Base-by-base conservation (phyloP, 2,888 invertebrate species). In the Acleris laterana region DNA sequence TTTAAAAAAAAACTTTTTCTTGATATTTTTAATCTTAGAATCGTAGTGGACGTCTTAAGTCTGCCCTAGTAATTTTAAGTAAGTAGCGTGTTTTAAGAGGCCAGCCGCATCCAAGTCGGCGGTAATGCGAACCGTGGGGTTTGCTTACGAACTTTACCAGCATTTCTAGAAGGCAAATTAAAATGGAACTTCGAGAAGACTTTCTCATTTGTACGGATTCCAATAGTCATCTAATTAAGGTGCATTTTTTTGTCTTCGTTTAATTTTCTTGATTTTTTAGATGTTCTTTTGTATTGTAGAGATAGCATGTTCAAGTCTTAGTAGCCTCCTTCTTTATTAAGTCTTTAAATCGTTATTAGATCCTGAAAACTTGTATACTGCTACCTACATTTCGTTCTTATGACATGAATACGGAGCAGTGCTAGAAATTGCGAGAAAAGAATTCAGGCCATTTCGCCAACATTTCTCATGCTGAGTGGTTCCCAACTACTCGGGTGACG, bases 381-480 rank as follows among this genome's bases (percentile, higher is more conserved):
- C 38, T 38, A 13, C 13, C 11, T 38, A 13, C 38, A 38, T 38
- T 38, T 38, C 13, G 38, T 38, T 13, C 25, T 13, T 13, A 13
- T 38, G 38, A 38, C 13, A 38, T 38, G 38, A 38, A 38, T 38
- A 13, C 11, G 38, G 38, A 38, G 38, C 38, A 38, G 38, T 38
- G 38, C 38, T 38, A 46, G 53, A 49, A 65, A 65, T 42, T 56
- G 65, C 65, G 55, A 46, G 46, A 17, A 44, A 55, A 60, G 53
- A 55, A 64, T 64, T 25, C 65, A 44, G 55, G 60, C 65, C 60
- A 65, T 56, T 65, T 65, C 60, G 60, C 62, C 44, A 57, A 56
- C 61, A 62, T 62, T 62, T 62, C 62, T 66, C 66, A 57, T 51
- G 51, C 46, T n/a, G 57, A 66, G 57, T 62, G 66, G 62, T 62